Percentiles rank a stretch among this genome's conserved stretches.
Conservation (phyloP, 1,140 invertebrate genomes). For the Lepidurus couesii region DNA sequence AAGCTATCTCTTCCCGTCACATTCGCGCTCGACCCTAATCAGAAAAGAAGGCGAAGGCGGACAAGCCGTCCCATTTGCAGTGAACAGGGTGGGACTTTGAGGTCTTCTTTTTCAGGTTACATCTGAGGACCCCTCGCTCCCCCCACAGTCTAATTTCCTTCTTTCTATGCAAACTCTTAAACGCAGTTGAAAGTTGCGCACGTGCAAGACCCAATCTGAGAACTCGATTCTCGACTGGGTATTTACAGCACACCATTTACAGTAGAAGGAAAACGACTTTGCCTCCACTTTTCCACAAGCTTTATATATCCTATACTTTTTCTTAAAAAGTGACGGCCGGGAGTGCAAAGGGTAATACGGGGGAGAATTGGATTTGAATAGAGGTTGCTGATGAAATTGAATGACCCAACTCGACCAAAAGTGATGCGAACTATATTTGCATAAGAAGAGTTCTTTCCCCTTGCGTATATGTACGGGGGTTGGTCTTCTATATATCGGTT, state of each 20-base stretch:
- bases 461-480: neutral
- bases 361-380: slow-evolving; percentile 11
- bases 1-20: neutral
- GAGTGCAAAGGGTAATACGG: neutral
- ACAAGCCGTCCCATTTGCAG: neutral
- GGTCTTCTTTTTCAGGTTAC: neutral
- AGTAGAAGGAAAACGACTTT: too few species aligned
- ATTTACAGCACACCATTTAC: too few species aligned
- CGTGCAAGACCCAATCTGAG: neutral
- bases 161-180: neutral
- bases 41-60: neutral
- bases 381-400: slow-evolving; percentile 15
- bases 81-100: neutral
- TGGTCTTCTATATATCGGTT: too few species aligned
- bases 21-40: neutral
- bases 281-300: too few species aligned
- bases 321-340: neutral
- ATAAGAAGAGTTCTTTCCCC: neutral
- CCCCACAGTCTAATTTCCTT: neutral
- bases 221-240: too few species aligned
- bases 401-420: neutral
- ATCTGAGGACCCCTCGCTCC: neutral
- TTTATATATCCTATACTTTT: too few species aligned
- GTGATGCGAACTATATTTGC: neutral
- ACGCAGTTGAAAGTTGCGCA: neutral